phyloP scores from a whole-genome alignment of 1,140 invertebrate species.

The Ceratosolen solmsi region DNA sequence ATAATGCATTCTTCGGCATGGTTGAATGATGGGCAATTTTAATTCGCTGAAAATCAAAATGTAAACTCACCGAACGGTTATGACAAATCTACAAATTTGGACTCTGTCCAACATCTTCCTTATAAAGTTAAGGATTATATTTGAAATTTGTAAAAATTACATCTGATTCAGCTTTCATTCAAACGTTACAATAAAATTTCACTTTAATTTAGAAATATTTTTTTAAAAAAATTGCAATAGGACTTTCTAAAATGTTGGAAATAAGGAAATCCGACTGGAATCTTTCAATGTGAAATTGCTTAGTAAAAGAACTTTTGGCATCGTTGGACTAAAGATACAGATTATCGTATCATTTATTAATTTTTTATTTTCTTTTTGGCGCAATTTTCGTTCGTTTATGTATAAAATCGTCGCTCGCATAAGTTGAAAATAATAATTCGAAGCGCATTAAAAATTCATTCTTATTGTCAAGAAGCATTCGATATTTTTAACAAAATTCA shows the following conservation, averaged over 20 bases:
- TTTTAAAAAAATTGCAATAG: background rate
- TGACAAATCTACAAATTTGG: constrained; percentile 21
- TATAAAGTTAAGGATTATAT: background rate
- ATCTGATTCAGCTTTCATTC: background rate
- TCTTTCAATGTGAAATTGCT: background rate
- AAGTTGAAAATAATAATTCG: background rate
- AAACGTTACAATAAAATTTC: constrained; percentile 1
- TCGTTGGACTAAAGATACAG: background rate
- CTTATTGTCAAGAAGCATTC: too few relatives aligned
- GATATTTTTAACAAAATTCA: too few relatives aligned
- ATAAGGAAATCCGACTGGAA: background rate
- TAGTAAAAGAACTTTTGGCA: background rate
- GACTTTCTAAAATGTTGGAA: background rate
- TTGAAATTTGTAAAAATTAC: constrained; percentile 13
- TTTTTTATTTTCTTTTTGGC: background rate
- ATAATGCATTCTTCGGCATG: too few relatives aligned
- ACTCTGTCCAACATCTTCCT: constrained; percentile 8
- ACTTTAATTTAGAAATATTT: constrained; percentile 21
- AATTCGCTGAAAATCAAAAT: background rate
- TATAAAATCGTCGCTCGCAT: background rate
- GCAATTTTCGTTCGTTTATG: too few relatives aligned
- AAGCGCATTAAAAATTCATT: too few relatives aligned
- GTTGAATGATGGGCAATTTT: too few relatives aligned
- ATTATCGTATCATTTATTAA: background rate
- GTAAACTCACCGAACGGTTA: constrained; percentile 4